These are phyloP conservation scores for Zeuzera pyrina DNA, from an alignment of 2,888 invertebrate species.

Conservation along the genomic window DNA sequence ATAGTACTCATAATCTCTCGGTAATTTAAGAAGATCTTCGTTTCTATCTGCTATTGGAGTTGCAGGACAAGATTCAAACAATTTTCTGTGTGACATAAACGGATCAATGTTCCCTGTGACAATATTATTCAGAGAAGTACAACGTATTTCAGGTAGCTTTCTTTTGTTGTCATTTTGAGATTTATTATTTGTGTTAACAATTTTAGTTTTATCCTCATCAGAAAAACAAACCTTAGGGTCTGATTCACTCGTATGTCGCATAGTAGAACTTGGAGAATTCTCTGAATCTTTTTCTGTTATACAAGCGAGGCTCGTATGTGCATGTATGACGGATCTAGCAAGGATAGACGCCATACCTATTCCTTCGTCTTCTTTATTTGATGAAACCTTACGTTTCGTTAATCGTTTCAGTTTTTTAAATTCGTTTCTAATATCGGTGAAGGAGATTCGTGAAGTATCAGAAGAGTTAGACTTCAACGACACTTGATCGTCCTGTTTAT, in stretches of 20 bases:
- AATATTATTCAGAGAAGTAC: slow-evolving; percentile 50
- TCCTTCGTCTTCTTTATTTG: slow-evolving; percentile 58
- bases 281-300: slow-evolving; percentile 72
- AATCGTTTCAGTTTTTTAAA: slow-evolving; percentile 54
- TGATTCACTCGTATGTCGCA: slow-evolving; percentile 54
- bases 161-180: slow-evolving; percentile 17
- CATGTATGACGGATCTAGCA: slow-evolving; percentile 76
- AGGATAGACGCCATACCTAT: slow-evolving; percentile 78
- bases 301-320: slow-evolving; percentile 71
- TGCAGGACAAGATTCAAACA: slow-evolving; percentile 61
- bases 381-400: slow-evolving; percentile 47
- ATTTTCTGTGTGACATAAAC: slow-evolving; percentile 26
- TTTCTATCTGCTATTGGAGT: slow-evolving; percentile 47
- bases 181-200: slow-evolving; percentile 14
- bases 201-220: slow-evolving; percentile 33
- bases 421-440: slow-evolving; percentile 53
- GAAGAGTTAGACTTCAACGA: slow-evolving; percentile 68
- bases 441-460: slow-evolving; percentile 57
- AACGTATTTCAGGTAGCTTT: slow-evolving; percentile 43
- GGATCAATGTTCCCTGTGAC: slow-evolving; percentile 26
- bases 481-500: slow-evolving; percentile 65
- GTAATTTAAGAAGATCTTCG: slow-evolving; percentile 49
- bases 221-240: slow-evolving; percentile 41
- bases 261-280: slow-evolving; percentile 48
- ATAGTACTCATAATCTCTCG: slow-evolving; percentile 45